Evolutionary conservation across 1,140 invertebrate species (phyloP).

Genomic region (Vollenhovia emeryi): DNA sequence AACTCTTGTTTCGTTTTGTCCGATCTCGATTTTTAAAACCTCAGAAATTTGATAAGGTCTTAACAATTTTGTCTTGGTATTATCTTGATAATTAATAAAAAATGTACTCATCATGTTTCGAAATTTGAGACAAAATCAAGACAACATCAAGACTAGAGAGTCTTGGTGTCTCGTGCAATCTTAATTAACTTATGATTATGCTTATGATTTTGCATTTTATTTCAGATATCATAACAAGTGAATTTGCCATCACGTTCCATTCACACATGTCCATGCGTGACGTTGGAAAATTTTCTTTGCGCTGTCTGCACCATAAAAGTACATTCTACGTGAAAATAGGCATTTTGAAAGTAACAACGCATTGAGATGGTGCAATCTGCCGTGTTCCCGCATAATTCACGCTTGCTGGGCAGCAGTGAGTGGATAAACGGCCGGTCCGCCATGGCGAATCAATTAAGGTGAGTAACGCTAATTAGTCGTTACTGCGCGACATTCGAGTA

Average conservation of each 20-base stretch:
- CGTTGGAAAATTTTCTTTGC: neutral
- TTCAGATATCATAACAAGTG: neutral
- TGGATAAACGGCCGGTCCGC: neutral
- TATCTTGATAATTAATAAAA: too few relatives aligned
- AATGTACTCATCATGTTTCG: too few relatives aligned
- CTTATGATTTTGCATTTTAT: neutral
- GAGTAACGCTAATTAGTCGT: slow-evolving; percentile 8
- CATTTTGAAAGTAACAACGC: neutral
- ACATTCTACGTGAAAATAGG: neutral
- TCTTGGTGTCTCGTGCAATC: too few relatives aligned
- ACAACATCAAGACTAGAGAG: too few relatives aligned
- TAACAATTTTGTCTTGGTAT: too few relatives aligned
- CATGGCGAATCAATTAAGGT: slow-evolving; percentile 21
- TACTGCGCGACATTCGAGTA: neutral
- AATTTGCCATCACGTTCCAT: neutral
- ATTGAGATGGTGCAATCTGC: neutral
- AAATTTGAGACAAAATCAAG: too few relatives aligned
- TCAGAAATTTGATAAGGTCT: too few relatives aligned
- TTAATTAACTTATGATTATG: too few relatives aligned
- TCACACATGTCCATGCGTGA: too few relatives aligned
- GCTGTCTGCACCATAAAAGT: neutral
- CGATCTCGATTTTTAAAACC: too few relatives aligned
- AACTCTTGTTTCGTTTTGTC: too few relatives aligned
- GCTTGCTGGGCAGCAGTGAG: neutral
- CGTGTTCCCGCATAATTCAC: neutral